Evolutionary conservation across 1,140 invertebrate genomes (phyloP).

Genomic region (Zaprionus gabonicus): DNA sequence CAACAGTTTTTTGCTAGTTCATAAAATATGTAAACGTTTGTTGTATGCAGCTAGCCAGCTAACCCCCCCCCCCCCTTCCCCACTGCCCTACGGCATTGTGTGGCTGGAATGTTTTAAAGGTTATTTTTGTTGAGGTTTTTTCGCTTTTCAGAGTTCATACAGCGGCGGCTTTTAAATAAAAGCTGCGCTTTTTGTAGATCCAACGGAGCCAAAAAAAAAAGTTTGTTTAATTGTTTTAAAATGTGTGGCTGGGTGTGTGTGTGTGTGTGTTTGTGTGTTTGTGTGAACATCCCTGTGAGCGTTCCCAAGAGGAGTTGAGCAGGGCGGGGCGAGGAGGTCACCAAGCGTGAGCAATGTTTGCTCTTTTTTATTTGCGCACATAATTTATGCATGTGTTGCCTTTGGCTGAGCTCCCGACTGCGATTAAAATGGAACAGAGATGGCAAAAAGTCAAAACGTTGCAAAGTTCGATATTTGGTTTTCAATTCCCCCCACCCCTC

Average conservation of each 20-base stretch:
- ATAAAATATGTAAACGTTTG: slow-evolving; percentile 52
- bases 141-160: slow-evolving; percentile 21
- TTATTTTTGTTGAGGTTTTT: slow-evolving; percentile 15
- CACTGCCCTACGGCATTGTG: not conserved
- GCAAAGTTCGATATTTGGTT: slow-evolving; percentile 13
- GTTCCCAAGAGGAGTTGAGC: not conserved
- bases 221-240: slow-evolving; percentile 59
- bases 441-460: slow-evolving; percentile 44
- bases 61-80: not conserved
- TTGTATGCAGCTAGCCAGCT: not conserved
- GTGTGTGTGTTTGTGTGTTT: not conserved
- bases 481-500: not conserved
- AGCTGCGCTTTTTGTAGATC: slow-evolving; percentile 36
- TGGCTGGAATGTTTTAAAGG: slow-evolving; percentile 40
- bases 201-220: slow-evolving; percentile 29
- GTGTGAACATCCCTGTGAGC: slow-evolving; percentile 1
- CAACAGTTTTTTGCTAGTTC: slow-evolving; percentile 21
- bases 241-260: slow-evolving; percentile 5
- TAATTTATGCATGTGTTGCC: slow-evolving; percentile 51
- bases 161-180: slow-evolving; percentile 46
- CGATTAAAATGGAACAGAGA: slow-evolving; percentile 30
- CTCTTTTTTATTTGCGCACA: slow-evolving; percentile 34
- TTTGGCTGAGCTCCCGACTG: slow-evolving; percentile 27
- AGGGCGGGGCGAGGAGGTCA: not conserved
- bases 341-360: slow-evolving; percentile 10